Conservation (phyloP, 2,888 invertebrate species). For the Apocheima hispidaria region DNA sequence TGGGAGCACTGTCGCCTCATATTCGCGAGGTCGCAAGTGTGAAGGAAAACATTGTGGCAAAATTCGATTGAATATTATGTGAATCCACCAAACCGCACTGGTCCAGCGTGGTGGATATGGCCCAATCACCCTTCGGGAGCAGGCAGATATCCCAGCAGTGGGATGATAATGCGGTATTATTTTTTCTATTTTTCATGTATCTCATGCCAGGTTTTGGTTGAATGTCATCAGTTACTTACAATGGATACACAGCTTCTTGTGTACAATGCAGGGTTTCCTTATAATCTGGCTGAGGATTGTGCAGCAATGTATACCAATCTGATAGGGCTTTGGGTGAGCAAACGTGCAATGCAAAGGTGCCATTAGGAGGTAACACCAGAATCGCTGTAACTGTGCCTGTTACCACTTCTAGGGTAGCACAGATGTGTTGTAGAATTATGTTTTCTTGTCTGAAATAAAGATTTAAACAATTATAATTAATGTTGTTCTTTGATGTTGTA, state of each 20-base stretch:
- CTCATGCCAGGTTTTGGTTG: background rate
- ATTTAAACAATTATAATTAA: background rate
- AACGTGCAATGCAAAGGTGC: conserved; percentile 90
- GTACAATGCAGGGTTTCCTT: conserved; percentile 96
- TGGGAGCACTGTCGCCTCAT: too few relatives aligned
- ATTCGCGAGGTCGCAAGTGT: too few relatives aligned
- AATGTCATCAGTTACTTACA: conserved; percentile 87
- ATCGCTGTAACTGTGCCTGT: conserved; percentile 92
- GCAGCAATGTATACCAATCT: conserved; percentile 98
- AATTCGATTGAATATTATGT: too few relatives aligned
- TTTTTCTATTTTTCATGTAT: background rate
- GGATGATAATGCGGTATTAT: too few relatives aligned
- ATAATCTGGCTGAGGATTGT: conserved; percentile 98
- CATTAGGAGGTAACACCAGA: conserved; percentile 93
- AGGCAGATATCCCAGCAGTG: background rate
- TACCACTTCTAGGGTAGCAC: conserved; percentile 93
- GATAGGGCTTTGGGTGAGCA: conserved; percentile 93
- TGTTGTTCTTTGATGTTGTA: background rate
- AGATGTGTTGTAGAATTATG: conserved; percentile 91
- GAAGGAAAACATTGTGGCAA: too few relatives aligned
- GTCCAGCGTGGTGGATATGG: too few relatives aligned
- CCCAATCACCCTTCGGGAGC: too few relatives aligned
- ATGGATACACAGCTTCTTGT: conserved; percentile 98
- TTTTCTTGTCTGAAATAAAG: conserved; percentile 89
- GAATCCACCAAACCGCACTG: too few relatives aligned